Base-by-base conservation (phyloP, 2,113 vertebrate species). In the Limnothrissa miodon region DNA sequence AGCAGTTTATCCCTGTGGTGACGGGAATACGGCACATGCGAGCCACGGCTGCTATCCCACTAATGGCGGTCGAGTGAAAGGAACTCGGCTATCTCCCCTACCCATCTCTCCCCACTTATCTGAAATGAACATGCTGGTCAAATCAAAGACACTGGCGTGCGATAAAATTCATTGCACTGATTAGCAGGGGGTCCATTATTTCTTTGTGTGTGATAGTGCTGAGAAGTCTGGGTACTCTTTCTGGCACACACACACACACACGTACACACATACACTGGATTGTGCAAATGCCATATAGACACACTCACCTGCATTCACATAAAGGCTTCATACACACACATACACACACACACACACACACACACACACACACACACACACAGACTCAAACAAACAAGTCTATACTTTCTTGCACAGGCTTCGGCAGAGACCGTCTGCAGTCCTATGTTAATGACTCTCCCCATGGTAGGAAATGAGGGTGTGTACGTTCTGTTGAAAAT, bases 391-490 rank as follows among this genome's bases (percentile, higher is more conserved):
- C 62, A 70, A 2, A 70, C 13, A 70, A 36, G 36, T n/a, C 10
- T 11, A 62, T 36, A 59, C 39, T 45, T 66, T 39, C 53, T 39
- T 17, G 66, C 79, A 44, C 84, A 81, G 74, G 70, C 80, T 56
- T 80, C 39, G 56, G 23, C 80, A 81, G 59, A 66, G 46, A 82
- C 62, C 39, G 82, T 87, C 85, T 62, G 45, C 66, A 45, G 80
- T 78, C 82, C 79, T 83, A 82, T 83, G 86, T 29, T 86, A 87
- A 86, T 86, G 78, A 84, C 81, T 84, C 79, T 84, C 85, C 81
- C 80, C 62, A 82, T 80, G 53, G 70, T 83, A 82, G 45, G 56
- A 82, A 83, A 59, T 59, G 81, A 59, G 48, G 11, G 80, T 53
- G 78, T 81, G 82, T 25, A 81, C 80, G 25, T 87, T 85, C 82